Evolutionary conservation across 2,797 vertebrate species (phyloP), one percentile per base, ranked within the genome.

Genomic region (Tapera naevia): DNA sequence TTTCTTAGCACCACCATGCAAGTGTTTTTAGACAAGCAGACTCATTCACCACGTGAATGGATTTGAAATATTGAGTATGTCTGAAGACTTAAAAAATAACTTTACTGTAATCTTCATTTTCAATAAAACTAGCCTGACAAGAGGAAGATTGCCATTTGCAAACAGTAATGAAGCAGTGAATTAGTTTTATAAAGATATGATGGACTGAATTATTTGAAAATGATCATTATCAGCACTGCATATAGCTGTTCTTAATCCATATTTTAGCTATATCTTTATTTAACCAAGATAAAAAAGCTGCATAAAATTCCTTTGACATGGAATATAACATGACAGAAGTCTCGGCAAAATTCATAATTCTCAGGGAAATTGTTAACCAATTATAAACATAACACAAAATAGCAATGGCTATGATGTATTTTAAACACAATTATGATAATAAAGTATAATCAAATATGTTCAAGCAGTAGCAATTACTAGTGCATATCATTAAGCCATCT

Each of bases 381-480:
- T 91, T 94, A 95, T 70, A 94, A 91, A 89, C 53, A 62, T 89
- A 95, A 88, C 85, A 65, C 17, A 76, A 93, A 93, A 91, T 94
- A 94, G 94, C 94, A 91, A 80, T 95, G 91, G 80, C 86, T 93
- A 95, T 91, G 87, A 92, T 90, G 85, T 91, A 91, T 96, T 97
- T 97, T 87, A 94, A 96, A 93, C 80, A 94, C 80, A 95, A 93
- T 95, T 94, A 95, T 85, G 73, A 61, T 94, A 88, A 94, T 80
- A 87, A 94, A 95, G 82, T 89, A 84, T 94, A 91, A 95, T 91
- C 83, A 95, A 93, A 93, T 95, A 94, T 92, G 75, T 92, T 75
- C 89, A 94, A 96, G 93, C 57, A 90, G 80, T 78, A 89, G 83
- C 83, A 96, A 96, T 97, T 97, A 97, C 88, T 81, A 95, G 28